Base-by-base conservation (phyloP, 2,888 invertebrate genomes). In the Coenonympha glycerion region DNA sequence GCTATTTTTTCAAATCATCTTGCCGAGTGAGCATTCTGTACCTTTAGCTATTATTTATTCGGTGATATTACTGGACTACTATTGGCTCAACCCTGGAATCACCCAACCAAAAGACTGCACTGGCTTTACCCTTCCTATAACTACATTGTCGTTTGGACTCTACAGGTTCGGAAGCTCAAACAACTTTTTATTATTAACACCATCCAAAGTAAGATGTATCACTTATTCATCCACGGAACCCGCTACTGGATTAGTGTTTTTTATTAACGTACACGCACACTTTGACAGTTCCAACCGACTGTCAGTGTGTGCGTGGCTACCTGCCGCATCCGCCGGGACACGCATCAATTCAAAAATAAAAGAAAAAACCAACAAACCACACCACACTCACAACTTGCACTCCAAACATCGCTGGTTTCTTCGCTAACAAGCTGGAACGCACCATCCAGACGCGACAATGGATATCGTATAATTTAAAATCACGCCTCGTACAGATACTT, bases 271-370 rank as follows among this genome's bases (percentile, higher is more conserved):
- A n/a, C n/a, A n/a, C n/a, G n/a, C n/a, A n/a, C n/a, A n/a, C n/a
- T n/a, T n/a, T n/a, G n/a, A n/a, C n/a, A n/a, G n/a, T n/a, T n/a
- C n/a, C n/a, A n/a, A 65, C 65, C 61, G 60, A 51, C 56, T 69
- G 64, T 71, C 63, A 57, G 61, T 76, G 83, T 81, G 75, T 78
- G 83, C 47, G 80, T 73, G 63, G 65, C 83, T 85, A 84, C 85
- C 84, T 84, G 85, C 75, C 67, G 74, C 71, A 79, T 61, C 64
- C 65, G 61, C 52, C 47, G 52, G 42, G 41, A 47, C 72, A 71
- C 71, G 67, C 67, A 68, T 71, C 62, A 36, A 21, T 21, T 36
- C 21, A 69, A 79, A 78, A 79, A 69, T 67, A 72, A 61, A 60
- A 68, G 55, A 57, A 76, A 74, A 74, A 69, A 71, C 61, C 61